Evolutionary conservation across 2,113 vertebrate genomes (phyloP), one percentile per base, ranked within the genome.

Genomic region (Sylvia atricapilla): DNA sequence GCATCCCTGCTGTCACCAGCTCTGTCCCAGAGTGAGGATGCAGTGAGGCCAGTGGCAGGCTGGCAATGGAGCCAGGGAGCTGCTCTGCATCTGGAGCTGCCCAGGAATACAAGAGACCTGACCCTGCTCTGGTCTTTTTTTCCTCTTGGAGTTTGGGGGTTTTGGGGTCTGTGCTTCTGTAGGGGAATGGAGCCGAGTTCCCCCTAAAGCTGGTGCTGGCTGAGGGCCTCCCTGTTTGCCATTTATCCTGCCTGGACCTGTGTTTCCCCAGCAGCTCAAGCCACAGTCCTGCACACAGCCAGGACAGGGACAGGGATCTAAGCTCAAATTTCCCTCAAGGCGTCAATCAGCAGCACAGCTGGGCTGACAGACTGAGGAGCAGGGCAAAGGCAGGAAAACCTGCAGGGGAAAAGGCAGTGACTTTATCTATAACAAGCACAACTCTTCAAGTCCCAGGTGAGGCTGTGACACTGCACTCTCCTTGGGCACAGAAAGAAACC

Each of bases 381-480:
- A 64, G 1, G 1, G 64, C 31, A 35, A 60, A 58, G 21, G 17
- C 44, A 62, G 55, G 23, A 46, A 62, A 87, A 47, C 28, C 64
- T 7, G 22, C 39, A 30, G 35, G 15, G 28, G 22, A 86, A 55
- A 58, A 63, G 43, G 23, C 3, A 17, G 16, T 0, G 23, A 55
- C 47, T 73, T 69, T 2, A 73, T 23, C 19, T 13, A 6, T 1
- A 30, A 91, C 53, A 73, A 84, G 23, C 22, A 35, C 43, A 41
- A 46, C 62, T 43, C 62, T 15, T 4, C 23, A 39, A 9, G 24
- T 20, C 27, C 33, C 50, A 49, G 43, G 16, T 30, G 79, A 63
- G 35, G 55, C 44, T 0, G 1, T 1, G 33, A 70, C 55, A 68
- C 37, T 1, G 6, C 0, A 0, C 44, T 83, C 31, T 52, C 43